Base-by-base conservation (phyloP, 2,113 vertebrate species). In the Monarcha castaneiventris region DNA sequence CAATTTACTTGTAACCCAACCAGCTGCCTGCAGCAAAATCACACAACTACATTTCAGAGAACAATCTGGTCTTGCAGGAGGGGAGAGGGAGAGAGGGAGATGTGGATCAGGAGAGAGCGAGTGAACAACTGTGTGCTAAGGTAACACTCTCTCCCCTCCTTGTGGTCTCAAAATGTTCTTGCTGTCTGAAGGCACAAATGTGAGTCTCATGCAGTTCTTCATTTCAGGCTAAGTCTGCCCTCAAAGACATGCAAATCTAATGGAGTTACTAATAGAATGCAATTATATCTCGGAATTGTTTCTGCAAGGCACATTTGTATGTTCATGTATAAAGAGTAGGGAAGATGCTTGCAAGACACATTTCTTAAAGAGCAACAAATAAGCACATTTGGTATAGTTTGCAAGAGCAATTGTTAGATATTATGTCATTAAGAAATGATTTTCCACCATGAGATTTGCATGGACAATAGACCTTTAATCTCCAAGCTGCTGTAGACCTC, bases 1-100 rank as follows among this genome's bases (percentile, higher is more conserved):
- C 67, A 84, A 91, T 93, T 94, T 82, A 79, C 61, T 12, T 90
- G 79, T 63, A 90, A 90, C 80, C 72, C 91, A 79, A 82, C 56
- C 85, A 84, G 73, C 64, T 58, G 88, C 89, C 96, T 90, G 75
- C 51, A 96, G 97, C 87, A 72, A 95, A 93, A 84, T 79, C 91
- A 69, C 76, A 13, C 25, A 84, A 16, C 56, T 89, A 2, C 69
- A 58, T 55, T 78, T 75, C 62, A 89, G 73, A 92, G 90, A 84
- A 63, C 85, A 87, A 71, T 11, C 66, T 73, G 66, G 41, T 61
- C 89, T 62, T 62, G 84, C 32, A 63, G 46, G 26, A 59, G 16
- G 7, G 67, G 29, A 49, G 9, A 48, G 18, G 11, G 33, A 9
- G 43, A 41, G 56, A 44, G 41, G 20, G 74, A 58, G 39, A 27